Conservation (phyloP, 2,888 invertebrate genomes). For the Desoria tigrina region DNA sequence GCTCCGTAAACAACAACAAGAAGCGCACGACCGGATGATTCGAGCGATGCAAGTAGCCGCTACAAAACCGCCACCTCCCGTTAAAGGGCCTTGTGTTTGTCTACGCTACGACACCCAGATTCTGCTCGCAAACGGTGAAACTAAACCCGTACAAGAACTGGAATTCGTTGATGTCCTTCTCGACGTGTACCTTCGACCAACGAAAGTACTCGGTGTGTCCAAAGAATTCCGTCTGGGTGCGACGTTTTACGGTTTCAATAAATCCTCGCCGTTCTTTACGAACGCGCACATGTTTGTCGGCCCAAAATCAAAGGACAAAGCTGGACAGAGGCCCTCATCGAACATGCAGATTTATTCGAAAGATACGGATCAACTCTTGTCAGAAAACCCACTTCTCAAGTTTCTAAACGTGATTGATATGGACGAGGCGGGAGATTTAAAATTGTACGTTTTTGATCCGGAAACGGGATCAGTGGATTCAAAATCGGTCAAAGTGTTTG, state of each 20-base stretch:
- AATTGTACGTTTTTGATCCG: not conserved
- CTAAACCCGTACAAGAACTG: conserved; percentile 26
- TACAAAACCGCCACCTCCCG: too few relatives aligned
- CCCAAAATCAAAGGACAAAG: too few relatives aligned
- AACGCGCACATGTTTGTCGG: conserved; percentile 28
- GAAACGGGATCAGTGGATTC: not conserved
- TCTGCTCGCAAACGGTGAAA: conserved; percentile 15
- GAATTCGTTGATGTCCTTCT: conserved; percentile 33
- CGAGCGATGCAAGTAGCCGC: not conserved
- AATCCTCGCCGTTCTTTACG: conserved; percentile 21
- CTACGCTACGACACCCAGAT: conserved; percentile 34
- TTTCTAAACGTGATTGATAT: conserved; percentile 19
- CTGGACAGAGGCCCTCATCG: not conserved
- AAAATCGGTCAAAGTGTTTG: conserved; percentile 3
- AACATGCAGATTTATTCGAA: conserved; percentile 10
- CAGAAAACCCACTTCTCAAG: conserved; percentile 23
- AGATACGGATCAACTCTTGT: not conserved
- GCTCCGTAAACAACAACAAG: not conserved
- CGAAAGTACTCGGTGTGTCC: conserved; percentile 18
- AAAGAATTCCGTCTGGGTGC: conserved; percentile 16
- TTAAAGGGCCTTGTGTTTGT: too few relatives aligned
- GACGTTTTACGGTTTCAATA: conserved; percentile 31
- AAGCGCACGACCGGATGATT: too few relatives aligned
- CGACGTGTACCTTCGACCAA: conserved; percentile 26
- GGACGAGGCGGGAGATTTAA: not conserved